phyloP scores from a whole-genome alignment of 2,888 invertebrate species.

The Priocnemis perturbator region DNA sequence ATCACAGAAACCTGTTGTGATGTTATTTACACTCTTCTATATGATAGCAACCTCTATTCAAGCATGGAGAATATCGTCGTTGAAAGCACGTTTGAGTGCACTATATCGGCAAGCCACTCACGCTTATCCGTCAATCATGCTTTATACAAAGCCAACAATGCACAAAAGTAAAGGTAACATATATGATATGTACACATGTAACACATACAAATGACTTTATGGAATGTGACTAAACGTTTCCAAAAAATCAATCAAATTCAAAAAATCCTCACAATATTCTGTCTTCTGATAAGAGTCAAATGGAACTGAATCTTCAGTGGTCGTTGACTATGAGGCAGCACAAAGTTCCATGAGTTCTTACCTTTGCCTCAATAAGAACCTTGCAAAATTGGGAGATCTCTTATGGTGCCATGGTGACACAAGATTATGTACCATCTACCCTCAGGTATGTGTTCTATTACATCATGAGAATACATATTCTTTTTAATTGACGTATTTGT shows the following conservation, averaged over 20 bases:
- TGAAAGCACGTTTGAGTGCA: constrained; percentile 81
- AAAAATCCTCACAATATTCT: background rate
- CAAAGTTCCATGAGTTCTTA: constrained; percentile 75
- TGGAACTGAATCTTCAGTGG: constrained; percentile 16
- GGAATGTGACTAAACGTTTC: background rate
- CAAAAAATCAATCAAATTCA: background rate
- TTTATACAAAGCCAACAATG: constrained; percentile 58
- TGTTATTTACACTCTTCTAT: constrained; percentile 89
- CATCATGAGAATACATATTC: constrained; percentile 52
- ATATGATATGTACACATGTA: background rate
- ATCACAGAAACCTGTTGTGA: constrained; percentile 60
- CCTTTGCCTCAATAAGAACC: constrained; percentile 78
- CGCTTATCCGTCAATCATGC: constrained; percentile 64
- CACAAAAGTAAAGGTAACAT: constrained; percentile 62
- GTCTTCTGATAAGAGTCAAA: background rate
- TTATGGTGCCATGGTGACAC: constrained; percentile 77
- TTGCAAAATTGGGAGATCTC: constrained; percentile 81
- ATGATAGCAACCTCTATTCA: constrained; percentile 89
- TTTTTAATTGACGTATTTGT: too few relatives aligned
- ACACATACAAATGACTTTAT: too few relatives aligned
- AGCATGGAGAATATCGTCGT: constrained; percentile 85
- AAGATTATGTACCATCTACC: constrained; percentile 78
- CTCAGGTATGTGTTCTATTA: constrained; percentile 75
- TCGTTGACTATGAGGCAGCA: constrained; percentile 20
- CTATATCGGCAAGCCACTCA: constrained; percentile 57